Percentiles rank a stretch among this genome's conserved stretches.
phyloP scores from a whole-genome alignment of 2,797 vertebrate genomes.

The Poecilia velifera region DNA sequence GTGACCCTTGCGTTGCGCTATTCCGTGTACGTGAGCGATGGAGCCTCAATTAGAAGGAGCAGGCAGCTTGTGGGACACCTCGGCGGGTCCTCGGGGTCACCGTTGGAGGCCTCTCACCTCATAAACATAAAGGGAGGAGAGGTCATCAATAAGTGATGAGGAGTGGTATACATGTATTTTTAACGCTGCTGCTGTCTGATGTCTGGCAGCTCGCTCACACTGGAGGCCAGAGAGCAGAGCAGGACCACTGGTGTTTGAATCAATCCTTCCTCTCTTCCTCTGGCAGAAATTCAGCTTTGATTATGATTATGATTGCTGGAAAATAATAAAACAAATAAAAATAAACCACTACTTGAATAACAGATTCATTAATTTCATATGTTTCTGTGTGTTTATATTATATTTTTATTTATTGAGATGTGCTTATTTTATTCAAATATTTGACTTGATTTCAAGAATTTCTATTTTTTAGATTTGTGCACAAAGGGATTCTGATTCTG shows the following conservation, averaged over 20 bases:
- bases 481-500: no score
- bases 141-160: conserved; percentile 85
- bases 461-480: no score
- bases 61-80: conserved; percentile 77
- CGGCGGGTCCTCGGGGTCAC: conserved; percentile 73
- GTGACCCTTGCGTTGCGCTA: conserved; percentile 50
- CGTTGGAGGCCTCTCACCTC: conserved; percentile 75
- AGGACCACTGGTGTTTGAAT: conserved; percentile 55
- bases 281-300: conserved; percentile 15
- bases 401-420: no score
- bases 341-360: background rate
- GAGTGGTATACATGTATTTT: conserved; percentile 86
- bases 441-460: no score
- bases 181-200: conserved; percentile 81
- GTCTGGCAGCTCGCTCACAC: conserved; percentile 77
- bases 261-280: conserved; percentile 25
- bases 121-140: conserved; percentile 85
- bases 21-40: conserved; percentile 52
- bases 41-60: conserved; percentile 77
- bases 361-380: background rate
- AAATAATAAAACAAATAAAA: background rate
- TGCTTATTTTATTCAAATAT: no score
- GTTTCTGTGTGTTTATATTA: no score
- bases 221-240: conserved; percentile 74
- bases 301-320: background rate